phyloP scores from a whole-genome alignment of 2,113 vertebrate species.

The Phainopepla nitens region DNA sequence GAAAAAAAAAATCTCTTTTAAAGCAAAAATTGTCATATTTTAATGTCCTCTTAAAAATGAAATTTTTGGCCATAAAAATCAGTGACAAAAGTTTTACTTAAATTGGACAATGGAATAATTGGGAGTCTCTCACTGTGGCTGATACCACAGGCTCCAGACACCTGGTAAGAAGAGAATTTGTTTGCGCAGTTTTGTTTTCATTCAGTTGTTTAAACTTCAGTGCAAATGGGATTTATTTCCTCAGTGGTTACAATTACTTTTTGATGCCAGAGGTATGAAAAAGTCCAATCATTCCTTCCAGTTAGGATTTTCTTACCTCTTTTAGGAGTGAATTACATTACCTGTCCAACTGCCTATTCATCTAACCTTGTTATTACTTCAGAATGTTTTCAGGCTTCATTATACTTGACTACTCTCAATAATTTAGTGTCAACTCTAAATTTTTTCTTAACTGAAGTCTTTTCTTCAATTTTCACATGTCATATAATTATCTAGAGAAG shows the following conservation, averaged over 20 bases:
- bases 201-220: background rate
- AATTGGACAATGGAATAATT: background rate
- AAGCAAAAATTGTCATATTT: background rate
- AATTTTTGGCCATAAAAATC: background rate
- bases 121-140: background rate
- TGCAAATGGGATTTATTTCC: background rate
- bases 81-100: background rate
- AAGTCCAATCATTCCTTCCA: background rate
- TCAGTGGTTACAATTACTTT: background rate
- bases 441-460: background rate
- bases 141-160: background rate
- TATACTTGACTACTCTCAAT: background rate
- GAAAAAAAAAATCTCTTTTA: background rate
- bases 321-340: background rate
- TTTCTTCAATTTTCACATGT: background rate
- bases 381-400: background rate
- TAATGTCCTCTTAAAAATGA: background rate
- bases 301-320: background rate
- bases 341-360: background rate
- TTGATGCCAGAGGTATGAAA: background rate
- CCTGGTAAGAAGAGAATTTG: background rate
- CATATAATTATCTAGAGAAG: background rate
- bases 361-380: conserved; percentile 8
- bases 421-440: conserved; percentile 1
- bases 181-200: background rate